phyloP scores from a whole-genome alignment of 1,140 invertebrate genomes.

The Chelonus insularis region DNA sequence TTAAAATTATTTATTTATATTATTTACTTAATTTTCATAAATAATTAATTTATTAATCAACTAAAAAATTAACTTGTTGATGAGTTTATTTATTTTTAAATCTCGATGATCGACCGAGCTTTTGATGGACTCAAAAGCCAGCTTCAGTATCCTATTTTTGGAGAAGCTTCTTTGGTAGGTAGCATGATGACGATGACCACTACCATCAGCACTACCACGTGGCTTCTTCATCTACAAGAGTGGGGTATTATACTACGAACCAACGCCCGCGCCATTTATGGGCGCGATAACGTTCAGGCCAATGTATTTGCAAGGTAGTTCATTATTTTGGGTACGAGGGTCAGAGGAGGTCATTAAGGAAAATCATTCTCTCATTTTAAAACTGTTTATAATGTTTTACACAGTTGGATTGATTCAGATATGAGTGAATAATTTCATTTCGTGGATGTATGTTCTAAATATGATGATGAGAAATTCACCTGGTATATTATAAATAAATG shows the following conservation, averaged over 20 bases:
- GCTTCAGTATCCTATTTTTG: conserved; percentile 50
- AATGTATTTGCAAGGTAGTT: conserved; percentile 18
- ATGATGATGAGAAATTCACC: no score
- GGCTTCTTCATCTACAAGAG: conserved; percentile 28
- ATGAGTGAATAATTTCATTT: no score
- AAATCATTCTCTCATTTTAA: neutral
- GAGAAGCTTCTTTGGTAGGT: conserved; percentile 43
- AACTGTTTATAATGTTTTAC: no score
- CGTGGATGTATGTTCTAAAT: no score
- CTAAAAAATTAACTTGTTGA: no score
- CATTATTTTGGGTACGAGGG: conserved; percentile 19
- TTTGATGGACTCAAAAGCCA: neutral
- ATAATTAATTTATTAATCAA: no score
- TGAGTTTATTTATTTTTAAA: neutral
- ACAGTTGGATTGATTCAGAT: no score
- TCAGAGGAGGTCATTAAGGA: conserved; percentile 5
- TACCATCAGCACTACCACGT: conserved; percentile 26
- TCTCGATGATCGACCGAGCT: neutral
- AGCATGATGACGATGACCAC: conserved; percentile 1
- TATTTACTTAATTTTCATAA: no score
- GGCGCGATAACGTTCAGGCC: conserved; percentile 41
- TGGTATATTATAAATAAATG: no score
- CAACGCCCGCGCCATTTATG: conserved; percentile 60
- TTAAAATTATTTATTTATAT: no score
- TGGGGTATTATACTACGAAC: conserved; percentile 38